Evolutionary conservation across 2,888 invertebrate genomes (phyloP), one percentile per base, ranked within the genome.

Genomic region (Sesia apiformis): DNA sequence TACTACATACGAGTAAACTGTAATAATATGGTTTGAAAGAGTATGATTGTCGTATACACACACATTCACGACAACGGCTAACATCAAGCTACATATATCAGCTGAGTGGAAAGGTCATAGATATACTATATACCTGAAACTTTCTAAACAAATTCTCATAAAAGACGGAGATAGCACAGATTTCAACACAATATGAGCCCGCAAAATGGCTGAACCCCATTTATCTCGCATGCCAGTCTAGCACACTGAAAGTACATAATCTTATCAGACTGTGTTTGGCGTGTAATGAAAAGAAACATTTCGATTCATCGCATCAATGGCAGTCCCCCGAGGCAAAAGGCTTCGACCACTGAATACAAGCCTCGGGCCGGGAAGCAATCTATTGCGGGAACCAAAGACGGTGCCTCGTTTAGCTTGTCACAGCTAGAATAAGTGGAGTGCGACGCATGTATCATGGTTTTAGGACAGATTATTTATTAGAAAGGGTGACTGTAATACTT

Each of bases 291-390:
- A 46, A 46, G 46, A 46, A 46, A 46, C 46, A 46, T 46, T 46
- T 46, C 46, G 60, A 66, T 67, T 66, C 58, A 55, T 63, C 62
- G 66, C 65, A 65, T 66, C 67, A 63, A 39, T 50, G 38, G 56
- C 59, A 58, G 57, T 54, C 62, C 62, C 70, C 66, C 63, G 61
- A 55, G 60, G 60, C 53, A 40, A 58, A 60, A 63, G 59, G 60
- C 59, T 57, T 60, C 59, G 60, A 60, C 60, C 64, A 60, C 65
- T 57, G 58, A 61, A 59, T 59, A 56, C 55, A 40, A 63, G 69
- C 74, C 69, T 52, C 61, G 57, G 63, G 70, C 63, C 57, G 61
- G 64, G 63, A 69, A 69, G 67, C 72, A 74, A 77, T 78, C 72
- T 74, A 71, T 68, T 63, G 63, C 59, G 60, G 53, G 54, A 59